Evolutionary conservation across 2,888 invertebrate species (phyloP), one percentile per base, ranked within the genome.

Genomic region (Agrochola lychnidis): DNA sequence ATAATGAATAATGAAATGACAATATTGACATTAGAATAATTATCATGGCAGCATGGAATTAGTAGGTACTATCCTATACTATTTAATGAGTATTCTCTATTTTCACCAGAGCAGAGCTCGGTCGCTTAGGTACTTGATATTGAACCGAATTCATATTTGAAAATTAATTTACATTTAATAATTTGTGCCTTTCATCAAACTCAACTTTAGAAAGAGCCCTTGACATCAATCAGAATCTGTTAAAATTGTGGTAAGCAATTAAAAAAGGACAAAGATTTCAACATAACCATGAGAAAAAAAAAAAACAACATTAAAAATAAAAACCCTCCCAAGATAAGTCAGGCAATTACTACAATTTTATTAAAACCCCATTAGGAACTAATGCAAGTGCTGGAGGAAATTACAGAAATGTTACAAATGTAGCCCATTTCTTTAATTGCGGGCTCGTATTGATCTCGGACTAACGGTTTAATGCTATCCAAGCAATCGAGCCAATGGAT

Each of bases 381-480:
- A 85, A 85, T 74, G 83, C 79, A 62, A 69, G 57, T 63, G 67
- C 72, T 61, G 5, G 57, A 71, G 72, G 12, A 72, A 73, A 84
- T 79, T 79, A 84, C 75, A 57, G 70, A 42, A 74, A 73, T 53
- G 74, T 78, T 73, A 68, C 67, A 30, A 78, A 70, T 77, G 84
- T 81, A 77, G 70, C 42, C 53, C 87, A 87, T 87, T 84, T 75
- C 85, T 85, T 84, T 85, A 87, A 86, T 84, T 80, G 76, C 81
- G 63, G 56, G 53, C 66, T 45, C 22, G 64, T 81, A 85, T 87
- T 82, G 84, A 84, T 84, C 70, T 75, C 48, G 40, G 40, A 64
- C 64, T 78, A 59, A 77, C 51, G 36, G 59, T 83, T 71, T 62
- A 75, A 72, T 74, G 71, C 63, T 61, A 70, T 51, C 36, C 40